Conservation (phyloP, 2,888 invertebrate genomes). For the Cheilosia soror region DNA sequence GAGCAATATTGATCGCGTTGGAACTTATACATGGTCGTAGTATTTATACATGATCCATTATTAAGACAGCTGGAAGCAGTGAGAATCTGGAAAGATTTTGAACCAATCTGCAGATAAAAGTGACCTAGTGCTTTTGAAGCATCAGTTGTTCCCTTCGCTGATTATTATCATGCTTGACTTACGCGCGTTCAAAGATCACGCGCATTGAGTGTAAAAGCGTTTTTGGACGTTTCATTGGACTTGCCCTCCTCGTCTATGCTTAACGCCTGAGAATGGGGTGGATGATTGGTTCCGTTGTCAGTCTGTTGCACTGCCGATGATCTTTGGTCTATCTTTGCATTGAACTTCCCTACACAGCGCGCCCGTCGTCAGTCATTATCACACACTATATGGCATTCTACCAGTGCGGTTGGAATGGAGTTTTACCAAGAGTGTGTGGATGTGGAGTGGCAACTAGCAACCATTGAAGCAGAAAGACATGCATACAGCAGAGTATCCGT, state of each 20-base stretch:
- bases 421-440: constrained; percentile 6
- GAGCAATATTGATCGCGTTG: constrained; percentile 44
- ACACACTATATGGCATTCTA: constrained; percentile 20
- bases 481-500: background rate
- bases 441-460: constrained; percentile 1
- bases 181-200: constrained; percentile 42
- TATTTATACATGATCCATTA: constrained; percentile 1
- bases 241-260: background rate
- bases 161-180: constrained; percentile 41
- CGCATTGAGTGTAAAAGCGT: constrained; percentile 27
- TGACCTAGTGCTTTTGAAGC: background rate
- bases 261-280: background rate
- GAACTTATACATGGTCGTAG: background rate
- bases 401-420: background rate
- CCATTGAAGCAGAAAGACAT: constrained; percentile 20
- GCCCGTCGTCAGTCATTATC: constrained; percentile 39
- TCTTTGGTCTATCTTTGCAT: constrained; percentile 46
- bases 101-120: background rate
- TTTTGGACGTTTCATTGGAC: constrained; percentile 28
- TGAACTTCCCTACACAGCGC: constrained; percentile 36
- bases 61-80: background rate
- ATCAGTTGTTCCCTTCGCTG: background rate
- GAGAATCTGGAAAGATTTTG: constrained; percentile 15
- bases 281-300: constrained; percentile 48
- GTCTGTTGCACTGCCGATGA: constrained; percentile 44